phyloP scores from a whole-genome alignment of 2,113 vertebrate genomes.

The Progne subis region DNA sequence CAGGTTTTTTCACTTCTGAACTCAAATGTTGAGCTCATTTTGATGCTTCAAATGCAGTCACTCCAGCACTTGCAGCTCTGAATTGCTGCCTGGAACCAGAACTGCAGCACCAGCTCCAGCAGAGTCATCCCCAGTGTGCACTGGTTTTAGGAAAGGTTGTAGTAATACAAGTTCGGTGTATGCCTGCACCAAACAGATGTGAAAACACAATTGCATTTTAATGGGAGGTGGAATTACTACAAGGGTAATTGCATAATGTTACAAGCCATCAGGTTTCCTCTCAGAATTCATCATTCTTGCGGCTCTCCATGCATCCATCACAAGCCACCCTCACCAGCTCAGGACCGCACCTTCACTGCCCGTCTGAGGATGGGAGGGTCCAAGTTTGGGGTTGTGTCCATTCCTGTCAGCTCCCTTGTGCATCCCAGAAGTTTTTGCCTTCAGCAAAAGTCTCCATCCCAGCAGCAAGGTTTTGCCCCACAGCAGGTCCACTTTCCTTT shows the following conservation, averaged over 20 bases:
- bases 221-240: background rate
- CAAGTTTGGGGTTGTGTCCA: background rate
- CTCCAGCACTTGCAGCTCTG: background rate
- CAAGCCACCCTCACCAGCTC: background rate
- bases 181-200: background rate
- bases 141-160: background rate
- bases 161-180: background rate
- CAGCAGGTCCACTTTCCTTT: background rate
- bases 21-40: background rate
- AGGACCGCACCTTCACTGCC: background rate
- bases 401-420: accelerated
- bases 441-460: background rate
- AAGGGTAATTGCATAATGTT: background rate
- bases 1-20: background rate
- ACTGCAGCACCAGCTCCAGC: background rate
- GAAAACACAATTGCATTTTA: background rate
- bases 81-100: background rate
- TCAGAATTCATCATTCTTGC: background rate
- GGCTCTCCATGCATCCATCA: accelerated
- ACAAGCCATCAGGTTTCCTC: background rate
- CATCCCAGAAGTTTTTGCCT: background rate
- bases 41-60: background rate
- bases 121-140: background rate
- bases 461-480: background rate
- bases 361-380: background rate